Base-by-base conservation (phyloP, 2,113 vertebrate genomes). In the Loxodonta africana region DNA sequence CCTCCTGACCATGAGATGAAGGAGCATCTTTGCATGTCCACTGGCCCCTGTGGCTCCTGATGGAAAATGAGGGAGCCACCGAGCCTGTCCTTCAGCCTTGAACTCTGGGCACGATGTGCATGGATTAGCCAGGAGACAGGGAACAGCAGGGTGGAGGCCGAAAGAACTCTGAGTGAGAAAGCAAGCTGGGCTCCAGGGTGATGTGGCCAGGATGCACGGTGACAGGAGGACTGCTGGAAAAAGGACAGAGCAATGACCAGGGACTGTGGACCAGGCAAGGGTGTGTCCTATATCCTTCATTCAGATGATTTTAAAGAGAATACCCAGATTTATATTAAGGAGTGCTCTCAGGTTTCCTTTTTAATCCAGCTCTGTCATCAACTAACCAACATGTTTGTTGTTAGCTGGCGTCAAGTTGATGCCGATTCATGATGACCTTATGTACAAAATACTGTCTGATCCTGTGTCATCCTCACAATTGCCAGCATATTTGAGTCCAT, bases 161-260 rank as follows among this genome's bases (percentile, higher is more conserved):
- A 37, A 28, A n/a, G 28, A 5, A 26, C 33, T 44, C 21, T 83
- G 46, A 41, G n/a, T 83, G 46, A 41, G n/a, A n/a, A 21, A 15
- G 23, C 14, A 4, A 4, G 51, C 26, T 21, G 53, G n/a, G 5
- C 83, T 21, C 60, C 4, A 84, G 23, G 62, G 51, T 25, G 12
- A 37, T 6, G 6, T 30, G 65, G 63, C 78, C 14, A 0, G 15
- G 26, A 8, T 65, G 2, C 26, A 44, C 8, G 1, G 23, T 30
- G 2, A 6, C 1, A 0, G 21, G 14, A 30, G 23, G 12, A 14
- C 5, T 18, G 12, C 9, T 18, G n/a, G 25, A 2, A 1, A 0
- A 6, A 91, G 48, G 60, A 3, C 20, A 30, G 6, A 37, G 46
- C 28, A 3, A 10, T 0, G 6, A 5, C 63, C 2, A 14, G 33